phyloP scores from a whole-genome alignment of 2,113 vertebrate genomes.

The Eretmochelys imbricata region DNA sequence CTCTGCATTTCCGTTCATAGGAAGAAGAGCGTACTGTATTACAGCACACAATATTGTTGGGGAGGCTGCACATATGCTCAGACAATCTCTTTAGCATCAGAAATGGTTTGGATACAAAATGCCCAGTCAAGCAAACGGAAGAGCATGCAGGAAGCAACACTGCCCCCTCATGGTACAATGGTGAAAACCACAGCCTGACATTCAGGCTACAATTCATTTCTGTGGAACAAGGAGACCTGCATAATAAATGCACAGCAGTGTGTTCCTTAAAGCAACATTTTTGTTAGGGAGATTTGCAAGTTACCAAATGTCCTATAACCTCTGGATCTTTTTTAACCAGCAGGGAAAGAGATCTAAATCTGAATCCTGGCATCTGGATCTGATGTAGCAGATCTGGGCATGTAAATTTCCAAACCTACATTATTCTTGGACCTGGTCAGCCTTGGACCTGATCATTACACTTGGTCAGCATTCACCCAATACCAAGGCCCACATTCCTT shows the following conservation, averaged over 20 bases:
- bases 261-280: neutral
- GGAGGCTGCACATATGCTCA: neutral
- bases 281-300: neutral
- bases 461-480: neutral
- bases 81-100: neutral
- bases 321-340: neutral
- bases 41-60: neutral
- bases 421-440: too few relatives aligned
- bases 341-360: neutral
- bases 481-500: neutral
- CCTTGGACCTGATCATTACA: too few relatives aligned
- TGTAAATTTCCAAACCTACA: neutral
- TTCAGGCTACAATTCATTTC: neutral
- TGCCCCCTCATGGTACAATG: slow-evolving; percentile 24
- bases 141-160: neutral
- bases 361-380: neutral
- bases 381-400: neutral
- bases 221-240: neutral
- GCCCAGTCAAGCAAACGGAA: neutral
- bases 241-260: neutral
- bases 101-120: neutral
- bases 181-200: neutral
- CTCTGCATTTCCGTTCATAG: neutral
- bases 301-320: neutral
- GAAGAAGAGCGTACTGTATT: neutral